phyloP scores from a whole-genome alignment of 2,797 vertebrate genomes.

The Gymnoscopelus braueri region DNA sequence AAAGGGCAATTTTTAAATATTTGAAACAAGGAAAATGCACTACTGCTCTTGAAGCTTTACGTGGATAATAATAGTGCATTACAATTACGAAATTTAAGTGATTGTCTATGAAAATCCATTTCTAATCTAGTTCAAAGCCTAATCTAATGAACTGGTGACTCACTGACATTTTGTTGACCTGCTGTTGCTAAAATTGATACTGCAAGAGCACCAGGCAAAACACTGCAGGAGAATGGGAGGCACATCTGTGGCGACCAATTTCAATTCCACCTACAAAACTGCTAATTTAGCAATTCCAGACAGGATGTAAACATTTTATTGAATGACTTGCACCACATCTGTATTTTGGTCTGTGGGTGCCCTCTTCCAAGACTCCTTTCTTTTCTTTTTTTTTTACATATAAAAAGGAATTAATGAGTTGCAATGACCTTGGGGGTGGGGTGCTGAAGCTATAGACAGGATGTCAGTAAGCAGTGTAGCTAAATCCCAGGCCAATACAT shows the following conservation, averaged over 20 bases:
- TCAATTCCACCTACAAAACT: not conserved
- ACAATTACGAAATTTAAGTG: conserved; percentile 7
- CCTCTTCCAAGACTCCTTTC: not conserved
- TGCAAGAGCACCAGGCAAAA: conserved; percentile 9
- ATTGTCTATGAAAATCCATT: not conserved
- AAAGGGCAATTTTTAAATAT: conserved; percentile 15
- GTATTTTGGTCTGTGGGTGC: not conserved
- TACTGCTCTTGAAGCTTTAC: not conserved
- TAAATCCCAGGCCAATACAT: conserved; percentile 47
- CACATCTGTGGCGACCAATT: not conserved
- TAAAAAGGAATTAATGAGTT: conserved; percentile 4
- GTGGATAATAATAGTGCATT: not conserved
- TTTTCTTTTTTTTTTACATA: not conserved
- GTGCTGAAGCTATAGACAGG: conserved; percentile 37
- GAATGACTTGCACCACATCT: conserved; percentile 6
- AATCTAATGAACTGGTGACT: conserved; percentile 42
- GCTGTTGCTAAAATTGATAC: conserved; percentile 31
- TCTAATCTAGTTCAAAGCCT: conserved; percentile 23
- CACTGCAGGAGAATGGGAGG: conserved; percentile 3
- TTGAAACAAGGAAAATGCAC: not conserved
- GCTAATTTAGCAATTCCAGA: not conserved
- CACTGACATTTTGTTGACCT: conserved; percentile 50
- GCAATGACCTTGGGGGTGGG: conserved; percentile 56
- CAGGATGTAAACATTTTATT: conserved; percentile 16
- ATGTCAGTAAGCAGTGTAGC: conserved; percentile 47